These are phyloP conservation scores for Heliconius erato DNA, from an alignment of 2,888 invertebrate species.

Conservation along the genomic window DNA sequence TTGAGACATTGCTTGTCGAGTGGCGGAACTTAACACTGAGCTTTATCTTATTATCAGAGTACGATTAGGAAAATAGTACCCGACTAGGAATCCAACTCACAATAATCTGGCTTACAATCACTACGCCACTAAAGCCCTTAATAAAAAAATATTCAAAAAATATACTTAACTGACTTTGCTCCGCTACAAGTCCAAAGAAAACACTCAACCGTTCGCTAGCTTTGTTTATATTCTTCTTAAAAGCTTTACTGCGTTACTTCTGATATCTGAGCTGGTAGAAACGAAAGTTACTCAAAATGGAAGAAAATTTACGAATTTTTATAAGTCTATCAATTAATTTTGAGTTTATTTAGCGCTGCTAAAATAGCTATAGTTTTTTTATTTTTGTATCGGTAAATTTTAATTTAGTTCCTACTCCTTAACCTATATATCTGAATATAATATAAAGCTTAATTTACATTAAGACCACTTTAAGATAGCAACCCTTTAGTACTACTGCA, in stretches of 20 bases:
- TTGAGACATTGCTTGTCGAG: background rate
- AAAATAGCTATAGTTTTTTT: background rate
- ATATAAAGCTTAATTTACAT: no score
- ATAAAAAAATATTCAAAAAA: background rate
- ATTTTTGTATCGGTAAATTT: background rate
- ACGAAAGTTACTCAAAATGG: background rate
- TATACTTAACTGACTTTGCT: background rate
- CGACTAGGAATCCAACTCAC: background rate
- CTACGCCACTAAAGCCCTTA: background rate
- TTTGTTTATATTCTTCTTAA: slow-evolving; percentile 24
- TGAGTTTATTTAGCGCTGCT: no score
- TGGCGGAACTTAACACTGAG: background rate
- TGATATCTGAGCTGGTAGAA: slow-evolving; percentile 5
- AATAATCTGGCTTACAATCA: background rate
- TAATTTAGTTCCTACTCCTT: no score
- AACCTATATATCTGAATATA: no score
- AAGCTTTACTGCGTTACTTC: slow-evolving; percentile 15
- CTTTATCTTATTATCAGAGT: background rate
- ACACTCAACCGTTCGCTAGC: slow-evolving; percentile 14
- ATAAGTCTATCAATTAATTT: background rate
- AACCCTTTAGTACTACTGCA: no score
- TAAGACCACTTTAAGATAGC: no score
- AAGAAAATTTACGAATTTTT: background rate
- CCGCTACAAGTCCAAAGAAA: slow-evolving; percentile 16
- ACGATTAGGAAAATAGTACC: background rate